Conservation (phyloP, 2,113 vertebrate species). For the Heterochromis multidens region DNA sequence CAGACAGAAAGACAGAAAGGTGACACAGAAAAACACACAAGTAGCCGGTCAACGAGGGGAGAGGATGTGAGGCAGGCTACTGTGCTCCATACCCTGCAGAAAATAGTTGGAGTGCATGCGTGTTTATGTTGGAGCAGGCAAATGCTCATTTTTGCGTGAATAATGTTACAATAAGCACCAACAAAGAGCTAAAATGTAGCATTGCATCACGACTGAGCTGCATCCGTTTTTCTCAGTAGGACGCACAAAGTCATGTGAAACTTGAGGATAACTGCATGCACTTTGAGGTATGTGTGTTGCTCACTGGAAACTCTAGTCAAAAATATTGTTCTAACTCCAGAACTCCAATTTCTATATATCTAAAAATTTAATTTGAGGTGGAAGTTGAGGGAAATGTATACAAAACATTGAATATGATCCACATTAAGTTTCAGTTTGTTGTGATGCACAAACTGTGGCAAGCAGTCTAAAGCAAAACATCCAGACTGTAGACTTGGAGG, state of each 20-base stretch:
- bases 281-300: not conserved
- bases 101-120: not conserved
- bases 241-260: not conserved
- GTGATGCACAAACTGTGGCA: not conserved
- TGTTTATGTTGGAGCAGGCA: not conserved
- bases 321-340: not conserved
- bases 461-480: not conserved
- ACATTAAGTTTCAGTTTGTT: not conserved
- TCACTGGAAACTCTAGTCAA: not conserved
- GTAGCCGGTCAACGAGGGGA: not conserved
- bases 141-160: not conserved
- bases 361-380: not conserved
- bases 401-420: not conserved
- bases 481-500: not conserved
- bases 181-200: not conserved
- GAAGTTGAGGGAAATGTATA: not conserved
- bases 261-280: not conserved
- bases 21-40: slow-evolving; percentile 21
- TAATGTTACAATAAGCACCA: not conserved
- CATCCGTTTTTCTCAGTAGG: not conserved
- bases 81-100: not conserved
- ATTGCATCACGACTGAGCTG: not conserved
- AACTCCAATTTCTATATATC: not conserved
- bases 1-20: not conserved
- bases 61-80: not conserved